Evolutionary conservation across 2,113 vertebrate genomes (phyloP).

Genomic region (Casuarius casuarius): DNA sequence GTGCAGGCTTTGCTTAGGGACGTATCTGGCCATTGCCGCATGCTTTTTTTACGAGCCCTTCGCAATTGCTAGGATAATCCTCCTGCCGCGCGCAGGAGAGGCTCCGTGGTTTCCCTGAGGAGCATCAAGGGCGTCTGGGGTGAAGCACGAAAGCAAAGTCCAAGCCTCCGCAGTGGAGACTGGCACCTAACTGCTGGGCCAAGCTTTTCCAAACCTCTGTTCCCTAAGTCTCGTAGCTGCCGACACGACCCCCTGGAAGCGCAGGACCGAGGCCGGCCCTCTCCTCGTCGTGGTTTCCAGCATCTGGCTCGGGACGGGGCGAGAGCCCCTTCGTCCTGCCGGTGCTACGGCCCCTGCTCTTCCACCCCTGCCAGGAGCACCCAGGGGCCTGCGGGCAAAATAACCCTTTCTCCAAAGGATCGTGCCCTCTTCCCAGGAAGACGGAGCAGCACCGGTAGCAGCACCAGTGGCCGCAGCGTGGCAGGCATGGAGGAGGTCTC

Average conservation of each 20-base stretch:
- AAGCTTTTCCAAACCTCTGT: background rate
- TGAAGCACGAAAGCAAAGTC: background rate
- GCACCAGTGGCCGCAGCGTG: background rate
- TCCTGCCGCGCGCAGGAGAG: rapidly evolving
- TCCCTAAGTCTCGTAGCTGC: background rate
- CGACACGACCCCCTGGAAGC: rapidly evolving
- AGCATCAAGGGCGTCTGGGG: background rate
- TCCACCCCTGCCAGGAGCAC: background rate
- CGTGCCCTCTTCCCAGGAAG: background rate
- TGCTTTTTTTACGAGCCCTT: rapidly evolving
- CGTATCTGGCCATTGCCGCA: background rate
- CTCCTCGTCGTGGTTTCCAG: background rate
- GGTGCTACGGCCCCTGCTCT: rapidly evolving
- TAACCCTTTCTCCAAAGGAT: background rate
- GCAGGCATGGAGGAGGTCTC: background rate
- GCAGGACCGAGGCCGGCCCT: background rate
- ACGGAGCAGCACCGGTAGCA: background rate
- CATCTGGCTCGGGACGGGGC: background rate
- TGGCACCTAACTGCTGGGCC: rapidly evolving
- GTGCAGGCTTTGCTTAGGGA: background rate
- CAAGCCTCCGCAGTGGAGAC: rapidly evolving
- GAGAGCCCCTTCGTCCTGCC: background rate
- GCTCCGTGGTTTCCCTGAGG: background rate
- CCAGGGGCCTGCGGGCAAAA: background rate
- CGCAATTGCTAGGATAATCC: rapidly evolving